Base-by-base conservation (phyloP, 2,888 invertebrate genomes). In the Sphinx pinastri region DNA sequence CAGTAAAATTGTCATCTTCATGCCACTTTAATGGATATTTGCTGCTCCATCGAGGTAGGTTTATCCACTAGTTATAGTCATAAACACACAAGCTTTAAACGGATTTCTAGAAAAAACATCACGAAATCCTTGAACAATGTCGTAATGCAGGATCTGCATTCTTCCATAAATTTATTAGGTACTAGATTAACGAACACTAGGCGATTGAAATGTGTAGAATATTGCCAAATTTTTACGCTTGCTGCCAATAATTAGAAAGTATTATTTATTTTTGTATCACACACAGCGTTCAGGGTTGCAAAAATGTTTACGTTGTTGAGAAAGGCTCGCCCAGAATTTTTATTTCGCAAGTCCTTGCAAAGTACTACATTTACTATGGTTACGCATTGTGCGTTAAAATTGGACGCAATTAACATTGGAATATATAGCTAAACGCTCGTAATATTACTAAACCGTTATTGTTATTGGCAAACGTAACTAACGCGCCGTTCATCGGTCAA, bases 201-300 rank as follows among this genome's bases (percentile, higher is more conserved):
- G 49, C 63, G 63, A 72, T 68, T 31, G 67, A 71, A 70, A 69
- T 68, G 71, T 52, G 58, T 67, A 67, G 55, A 58, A 70, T 55
- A 70, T 74, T 76, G 71, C 73, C 71, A 67, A 75, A 75, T 63
- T 70, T 58, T 63, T 25, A 49, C 49, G 63, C 60, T 47, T 63
- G 60, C 60, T 45, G 45, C 49, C 49, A 63, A 66, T 60, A 63
- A 47, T 71, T 55, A 68, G 19, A 72, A 71, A 71, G 68, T 73
- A 72, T 73, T 70, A 63, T 63, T 63, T 63, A 63, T 58, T 69
- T 76, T 73, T 63, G 54, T 55, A 68, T 63, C 71, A 66, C 63
- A 73, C 51, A 71, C 71, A 70, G 70, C 77, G 78, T 77, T 84
- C 84, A 86, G 84, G 83, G 86, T 84, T 83, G 79, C 77, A 79